Percentiles rank a stretch among this genome's conserved stretches.
Conservation (phyloP, 2,888 invertebrate genomes). For the Amiota mariae region DNA sequence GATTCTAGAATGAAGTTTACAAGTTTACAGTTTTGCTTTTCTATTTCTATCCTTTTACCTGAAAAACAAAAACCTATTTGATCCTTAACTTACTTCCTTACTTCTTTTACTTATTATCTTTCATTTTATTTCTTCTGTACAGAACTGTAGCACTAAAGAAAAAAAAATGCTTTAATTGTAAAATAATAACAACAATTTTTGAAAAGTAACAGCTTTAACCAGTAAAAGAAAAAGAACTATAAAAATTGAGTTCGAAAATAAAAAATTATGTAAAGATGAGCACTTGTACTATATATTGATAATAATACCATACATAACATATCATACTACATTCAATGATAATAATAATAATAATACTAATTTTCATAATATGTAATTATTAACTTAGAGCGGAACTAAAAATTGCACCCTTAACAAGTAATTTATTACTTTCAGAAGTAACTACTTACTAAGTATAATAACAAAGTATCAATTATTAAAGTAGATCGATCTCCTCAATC, state of each 20-base stretch:
- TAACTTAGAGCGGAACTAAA: too few species aligned
- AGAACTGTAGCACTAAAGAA: conserved; percentile 32
- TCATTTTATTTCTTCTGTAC: conserved; percentile 20
- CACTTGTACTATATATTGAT: conserved; percentile 57
- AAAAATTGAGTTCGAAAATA: background rate
- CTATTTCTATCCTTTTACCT: background rate
- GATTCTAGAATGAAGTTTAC: background rate
- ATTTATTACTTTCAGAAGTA: too few species aligned
- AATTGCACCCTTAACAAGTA: too few species aligned
- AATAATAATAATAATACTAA: too few species aligned
- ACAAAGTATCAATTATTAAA: too few species aligned
- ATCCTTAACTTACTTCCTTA: conserved; percentile 1
- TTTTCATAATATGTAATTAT: too few species aligned
- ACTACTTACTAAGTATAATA: too few species aligned
- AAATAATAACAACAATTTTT: conserved; percentile 32
- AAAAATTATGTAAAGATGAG: conserved; percentile 58
- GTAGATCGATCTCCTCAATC: too few species aligned
- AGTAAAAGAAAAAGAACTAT: conserved; percentile 37
- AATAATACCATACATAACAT: too few species aligned
- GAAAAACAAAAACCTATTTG: background rate
- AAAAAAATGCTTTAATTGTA: conserved; percentile 55
- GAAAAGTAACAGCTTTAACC: conserved; percentile 18
- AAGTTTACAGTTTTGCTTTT: conserved; percentile 4
- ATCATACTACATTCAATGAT: too few species aligned
- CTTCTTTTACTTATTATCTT: conserved; percentile 3